Percentiles rank a stretch among this genome's conserved stretches.
These are phyloP conservation scores for Neoaliturus tenellus DNA, from an alignment of 2,888 invertebrate genomes.

Conservation along the genomic window DNA sequence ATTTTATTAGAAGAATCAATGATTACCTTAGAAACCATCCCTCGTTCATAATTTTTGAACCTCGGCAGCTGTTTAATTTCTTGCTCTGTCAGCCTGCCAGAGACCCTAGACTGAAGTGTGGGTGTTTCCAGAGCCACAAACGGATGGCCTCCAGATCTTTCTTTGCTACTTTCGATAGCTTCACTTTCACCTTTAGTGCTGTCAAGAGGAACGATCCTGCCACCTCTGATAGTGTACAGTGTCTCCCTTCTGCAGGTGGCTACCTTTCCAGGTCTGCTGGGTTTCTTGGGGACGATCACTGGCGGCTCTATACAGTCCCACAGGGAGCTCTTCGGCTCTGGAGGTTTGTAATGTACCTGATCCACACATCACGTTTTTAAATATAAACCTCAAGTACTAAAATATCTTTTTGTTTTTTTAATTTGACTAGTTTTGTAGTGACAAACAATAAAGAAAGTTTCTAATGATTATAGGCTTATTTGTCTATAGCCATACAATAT, in stretches of 20 bases:
- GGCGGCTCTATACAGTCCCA: constrained; percentile 1
- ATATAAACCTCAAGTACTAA: too few relatives aligned
- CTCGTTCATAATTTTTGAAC: constrained; percentile 65
- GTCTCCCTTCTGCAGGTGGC: constrained; percentile 45
- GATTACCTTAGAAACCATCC: constrained; percentile 62
- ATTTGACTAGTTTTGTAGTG: too few relatives aligned
- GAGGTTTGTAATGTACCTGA: neutral
- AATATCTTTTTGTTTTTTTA: too few relatives aligned
- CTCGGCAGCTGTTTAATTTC: constrained; percentile 64
- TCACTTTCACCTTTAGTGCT: too few relatives aligned
- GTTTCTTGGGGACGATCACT: neutral
- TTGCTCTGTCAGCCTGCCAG: constrained; percentile 57
- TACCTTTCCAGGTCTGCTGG: neutral
- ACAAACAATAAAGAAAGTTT: too few relatives aligned
- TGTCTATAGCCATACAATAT: too few relatives aligned
- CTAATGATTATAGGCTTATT: too few relatives aligned
- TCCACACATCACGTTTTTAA: too few relatives aligned
- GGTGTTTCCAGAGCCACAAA: constrained; percentile 12
- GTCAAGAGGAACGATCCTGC: constrained; percentile 47
- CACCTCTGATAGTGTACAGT: constrained; percentile 49
- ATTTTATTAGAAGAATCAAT: too few relatives aligned
- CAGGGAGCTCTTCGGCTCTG: neutral
- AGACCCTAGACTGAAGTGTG: neutral
- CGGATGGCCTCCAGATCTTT: neutral
- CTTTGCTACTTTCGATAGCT: neutral